Evolutionary conservation across 1,140 invertebrate genomes (phyloP), one percentile per base, ranked within the genome.

Genomic region (Aphelinus certus): DNA sequence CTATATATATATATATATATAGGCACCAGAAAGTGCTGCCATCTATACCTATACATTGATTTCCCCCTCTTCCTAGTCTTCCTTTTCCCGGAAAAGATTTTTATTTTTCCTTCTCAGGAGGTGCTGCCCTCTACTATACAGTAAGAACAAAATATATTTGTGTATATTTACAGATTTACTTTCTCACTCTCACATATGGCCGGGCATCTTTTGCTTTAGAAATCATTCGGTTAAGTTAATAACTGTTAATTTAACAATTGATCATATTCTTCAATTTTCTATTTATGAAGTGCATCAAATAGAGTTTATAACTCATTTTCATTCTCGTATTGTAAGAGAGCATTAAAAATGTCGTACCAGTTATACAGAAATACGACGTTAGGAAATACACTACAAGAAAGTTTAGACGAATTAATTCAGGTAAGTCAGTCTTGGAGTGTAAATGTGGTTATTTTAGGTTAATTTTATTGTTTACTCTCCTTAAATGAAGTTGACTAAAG

Each of bases 351-450:
- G 95, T 93, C 95, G 78, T 98, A 99, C 89, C 97, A 99, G 89
- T 89, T 99, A 26, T 99, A 99, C 86, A 92, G 98, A 87, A 98
- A 98, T 83, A 99, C 98, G 10, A 99, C 98, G 1, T 90, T 99
- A 76, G 98, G 98, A 0, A 95, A 97, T 84, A 98, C 97, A 1
- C 88, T 99, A 63, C 97, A 99, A 87, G 97, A 99, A 88, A 97
- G 94, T 85, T 89, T 98, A 4, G 97, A 98, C 82, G 97, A 98
- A 88, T 88, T 98, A 61, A 95, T 98, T 81, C 94, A 93, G 88
- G 93, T 93, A 84, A 78, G 62, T 66, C 7, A 55, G 61, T 55
- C 26, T 26, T 26, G 26, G 26, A 26, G 26, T 26, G 26, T 26
- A 26, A 26, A 26, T 26, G 26, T 26, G 26, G 26, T 26, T 26